Base-by-base conservation (phyloP, 2,888 invertebrate species). In the Saturnia pavonia region DNA sequence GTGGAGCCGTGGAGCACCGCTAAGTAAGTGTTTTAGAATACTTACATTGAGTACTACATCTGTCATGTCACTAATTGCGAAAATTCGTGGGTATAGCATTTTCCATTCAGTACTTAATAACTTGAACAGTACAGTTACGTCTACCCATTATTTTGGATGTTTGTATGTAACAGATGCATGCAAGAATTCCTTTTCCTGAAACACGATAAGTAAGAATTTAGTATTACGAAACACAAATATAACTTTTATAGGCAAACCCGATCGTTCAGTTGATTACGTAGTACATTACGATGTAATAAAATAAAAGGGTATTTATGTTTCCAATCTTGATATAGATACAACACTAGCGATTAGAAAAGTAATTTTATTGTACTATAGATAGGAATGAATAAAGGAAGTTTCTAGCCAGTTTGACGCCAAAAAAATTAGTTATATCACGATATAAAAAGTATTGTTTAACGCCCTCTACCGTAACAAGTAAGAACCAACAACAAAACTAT, bases 351-450 rank as follows among this genome's bases (percentile, higher is more conserved):
- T 60, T 60, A 60, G 57, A 60, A 60, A 8, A 14, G 27, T 27
- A 4, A 27, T 12, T 60, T 60, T 60, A 60, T 60, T 60, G 19
- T 27, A 27, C 57, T 22, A 60, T 60, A 60, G 57, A 60, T 60
- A 60, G 3, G 25, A 27, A 7, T 19, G 6, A 51, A 12, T 27
- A 27, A 14, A 60, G 14, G 14, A 14, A 11, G 57, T 60, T 14
- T 25, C 57, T 57, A 57, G 57, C 57, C 57, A 27, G 57, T 57
- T 19, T 57, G 57, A 25, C 57, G 57, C 57, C 57, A 25, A 57
- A 57, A 57, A 27, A 25, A 25, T 19, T 2, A 16, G 6, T 19
- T 25, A 14, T 25, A 57, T 14, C 25, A 11, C 12, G 1, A 57
- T 57, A 25, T 25, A 11, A 27, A 57, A 22, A 25, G 1, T 57